phyloP scores from a whole-genome alignment of 2,113 vertebrate genomes.

The Cygnus atratus region DNA sequence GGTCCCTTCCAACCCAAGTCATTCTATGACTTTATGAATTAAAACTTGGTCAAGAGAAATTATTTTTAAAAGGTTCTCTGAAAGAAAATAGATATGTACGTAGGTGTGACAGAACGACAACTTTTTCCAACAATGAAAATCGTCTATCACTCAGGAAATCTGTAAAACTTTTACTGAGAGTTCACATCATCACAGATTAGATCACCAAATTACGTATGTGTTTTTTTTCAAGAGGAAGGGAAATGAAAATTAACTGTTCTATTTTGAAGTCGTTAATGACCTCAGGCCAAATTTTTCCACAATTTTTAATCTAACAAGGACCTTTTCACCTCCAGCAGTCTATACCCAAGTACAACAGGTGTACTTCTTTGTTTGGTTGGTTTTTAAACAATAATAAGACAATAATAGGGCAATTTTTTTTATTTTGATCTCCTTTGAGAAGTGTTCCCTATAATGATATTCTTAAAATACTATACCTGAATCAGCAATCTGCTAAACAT shows the following conservation, averaged over 20 bases:
- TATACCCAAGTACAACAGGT: neutral
- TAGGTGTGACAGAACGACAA: neutral
- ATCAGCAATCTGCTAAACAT: neutral
- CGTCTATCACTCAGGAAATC: neutral
- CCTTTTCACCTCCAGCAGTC: neutral
- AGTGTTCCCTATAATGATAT: neutral
- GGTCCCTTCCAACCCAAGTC: too few species aligned
- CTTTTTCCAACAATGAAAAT: neutral
- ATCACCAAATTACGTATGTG: neutral
- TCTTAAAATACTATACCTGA: neutral
- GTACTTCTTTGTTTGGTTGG: too few species aligned
- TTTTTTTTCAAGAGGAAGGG: neutral
- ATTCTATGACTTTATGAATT: neutral
- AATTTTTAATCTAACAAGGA: neutral
- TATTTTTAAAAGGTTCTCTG: neutral
- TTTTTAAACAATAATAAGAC: too few species aligned
- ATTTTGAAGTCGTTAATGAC: neutral
- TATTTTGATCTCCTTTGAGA: neutral
- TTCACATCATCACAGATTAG: neutral
- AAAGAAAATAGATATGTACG: neutral
- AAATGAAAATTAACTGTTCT: neutral
- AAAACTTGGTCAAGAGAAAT: neutral
- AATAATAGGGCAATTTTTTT: neutral
- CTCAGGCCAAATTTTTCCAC: neutral
- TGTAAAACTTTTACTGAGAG: neutral